phyloP scores from a whole-genome alignment of 2,888 invertebrate species.

The Ferdinandea cuprea region DNA sequence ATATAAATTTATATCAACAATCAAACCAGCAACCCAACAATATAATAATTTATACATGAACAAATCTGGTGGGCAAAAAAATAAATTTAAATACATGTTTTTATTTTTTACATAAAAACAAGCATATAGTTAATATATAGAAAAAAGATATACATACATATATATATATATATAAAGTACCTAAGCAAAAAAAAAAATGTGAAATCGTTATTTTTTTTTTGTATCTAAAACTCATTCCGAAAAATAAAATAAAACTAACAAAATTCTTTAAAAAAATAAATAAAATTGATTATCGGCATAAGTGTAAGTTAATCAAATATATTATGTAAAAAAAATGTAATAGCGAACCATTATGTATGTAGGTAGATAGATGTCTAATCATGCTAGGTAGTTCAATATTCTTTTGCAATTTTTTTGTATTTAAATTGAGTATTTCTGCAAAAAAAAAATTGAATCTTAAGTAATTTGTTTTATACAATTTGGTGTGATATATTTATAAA shows the following conservation, averaged over 20 bases:
- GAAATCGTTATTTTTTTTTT: constrained; percentile 50
- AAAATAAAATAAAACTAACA: neutral
- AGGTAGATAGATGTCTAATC: constrained; percentile 66
- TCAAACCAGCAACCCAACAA: constrained; percentile 29
- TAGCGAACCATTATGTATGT: constrained; percentile 41
- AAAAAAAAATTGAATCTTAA: neutral
- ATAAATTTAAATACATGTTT: neutral
- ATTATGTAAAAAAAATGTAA: constrained; percentile 21
- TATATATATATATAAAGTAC: constrained; percentile 22
- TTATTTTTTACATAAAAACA: constrained; percentile 26
- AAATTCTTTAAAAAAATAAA: constrained; percentile 12
- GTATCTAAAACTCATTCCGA: constrained; percentile 67
- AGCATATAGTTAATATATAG: neutral
- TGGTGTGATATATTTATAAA: constrained; percentile 58
- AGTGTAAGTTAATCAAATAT: constrained; percentile 45
- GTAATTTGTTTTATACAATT: constrained; percentile 45
- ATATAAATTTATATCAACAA: constrained; percentile 26
- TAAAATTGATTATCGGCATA: constrained; percentile 30
- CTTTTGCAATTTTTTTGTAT: constrained; percentile 6
- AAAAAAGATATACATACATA: neutral
- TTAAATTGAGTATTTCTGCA: constrained; percentile 20
- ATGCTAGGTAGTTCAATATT: constrained; percentile 43
- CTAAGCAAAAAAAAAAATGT: constrained; percentile 26
- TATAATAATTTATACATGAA: constrained; percentile 9
- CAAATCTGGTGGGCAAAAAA: constrained; percentile 28